Percentiles rank a stretch among this genome's conserved stretches.
Evolutionary conservation across 2,113 vertebrate genomes (phyloP).

Genomic region (Myocastor coypus): DNA sequence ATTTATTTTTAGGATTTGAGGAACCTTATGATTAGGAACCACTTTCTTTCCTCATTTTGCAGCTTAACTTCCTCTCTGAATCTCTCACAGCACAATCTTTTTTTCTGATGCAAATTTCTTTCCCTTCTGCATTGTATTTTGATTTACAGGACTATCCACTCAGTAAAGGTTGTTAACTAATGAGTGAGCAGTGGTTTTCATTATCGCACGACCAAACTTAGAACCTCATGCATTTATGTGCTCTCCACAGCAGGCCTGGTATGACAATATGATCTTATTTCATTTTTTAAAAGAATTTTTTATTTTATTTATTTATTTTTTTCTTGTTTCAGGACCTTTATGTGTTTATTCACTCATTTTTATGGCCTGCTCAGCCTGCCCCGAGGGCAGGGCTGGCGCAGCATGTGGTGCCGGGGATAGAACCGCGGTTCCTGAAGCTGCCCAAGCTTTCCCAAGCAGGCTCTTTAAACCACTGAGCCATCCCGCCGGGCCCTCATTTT

Average conservation of each 20-base stretch:
- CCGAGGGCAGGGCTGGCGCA: no score
- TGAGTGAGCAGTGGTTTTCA: neutral
- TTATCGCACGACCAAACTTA: slow-evolving; percentile 11
- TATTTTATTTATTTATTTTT: neutral
- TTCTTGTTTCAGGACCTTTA: no score
- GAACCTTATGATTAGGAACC: slow-evolving; percentile 26
- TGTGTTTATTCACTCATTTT: no score
- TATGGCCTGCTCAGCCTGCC: no score
- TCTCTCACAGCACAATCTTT: neutral
- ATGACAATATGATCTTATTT: neutral
- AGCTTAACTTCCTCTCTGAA: slow-evolving; percentile 64
- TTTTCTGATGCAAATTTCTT: slow-evolving; percentile 35
- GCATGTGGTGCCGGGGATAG: no score
- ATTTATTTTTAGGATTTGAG: slow-evolving; percentile 75
- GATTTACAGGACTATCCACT: neutral
- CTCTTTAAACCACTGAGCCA: no score
- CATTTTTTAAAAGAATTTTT: no score
- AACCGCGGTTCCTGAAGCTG: no score
- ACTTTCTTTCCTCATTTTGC: neutral
- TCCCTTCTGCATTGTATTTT: neutral
- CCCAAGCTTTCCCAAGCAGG: no score
- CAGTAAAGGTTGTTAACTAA: neutral
- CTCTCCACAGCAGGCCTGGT: neutral
- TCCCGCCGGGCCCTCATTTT: no score
- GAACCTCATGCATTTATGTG: neutral